Conservation (phyloP, 2,888 invertebrate genomes). For the Autographa pulchrina region DNA sequence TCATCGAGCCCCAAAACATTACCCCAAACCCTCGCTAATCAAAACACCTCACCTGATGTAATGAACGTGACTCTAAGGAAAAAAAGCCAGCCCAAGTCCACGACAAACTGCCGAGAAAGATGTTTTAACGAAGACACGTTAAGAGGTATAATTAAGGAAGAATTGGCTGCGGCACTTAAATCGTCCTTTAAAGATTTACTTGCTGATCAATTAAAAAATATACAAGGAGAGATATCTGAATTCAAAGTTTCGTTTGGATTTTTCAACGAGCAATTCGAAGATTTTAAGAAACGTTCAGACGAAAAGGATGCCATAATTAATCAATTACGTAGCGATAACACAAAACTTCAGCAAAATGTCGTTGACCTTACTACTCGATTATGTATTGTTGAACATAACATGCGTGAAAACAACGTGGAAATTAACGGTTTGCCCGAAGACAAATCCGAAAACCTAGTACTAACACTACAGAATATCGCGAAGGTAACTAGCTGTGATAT, state of each 20-base stretch:
- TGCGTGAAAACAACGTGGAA: conserved; percentile 47
- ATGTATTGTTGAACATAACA: conserved; percentile 43
- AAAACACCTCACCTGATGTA: conserved; percentile 11
- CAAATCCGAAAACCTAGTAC: neutral
- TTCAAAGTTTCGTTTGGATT: conserved; percentile 24
- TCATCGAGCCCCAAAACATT: neutral
- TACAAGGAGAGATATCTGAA: conserved; percentile 18
- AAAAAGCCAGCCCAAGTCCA: conserved; percentile 5
- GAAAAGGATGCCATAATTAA: conserved; percentile 37
- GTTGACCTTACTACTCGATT: conserved; percentile 37
- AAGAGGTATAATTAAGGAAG: conserved; percentile 19
- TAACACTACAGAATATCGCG: conserved; percentile 13
- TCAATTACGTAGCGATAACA: conserved; percentile 36
- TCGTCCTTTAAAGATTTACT: conserved; percentile 15
- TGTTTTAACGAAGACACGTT: conserved; percentile 12
- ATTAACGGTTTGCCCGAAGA: conserved; percentile 54
- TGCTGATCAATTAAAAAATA: conserved; percentile 15
- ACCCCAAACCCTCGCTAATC: neutral
- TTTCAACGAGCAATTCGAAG: conserved; percentile 31
- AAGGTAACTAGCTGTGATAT: conserved; percentile 6
- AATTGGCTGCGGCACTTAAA: conserved; percentile 13
- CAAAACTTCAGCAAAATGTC: conserved; percentile 24
- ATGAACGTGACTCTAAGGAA: conserved; percentile 15
- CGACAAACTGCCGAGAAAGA: neutral
- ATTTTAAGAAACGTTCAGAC: conserved; percentile 23